Evolutionary conservation across 2,888 invertebrate species (phyloP), one percentile per base, ranked within the genome.

Genomic region (Cheilosia urbana): DNA sequence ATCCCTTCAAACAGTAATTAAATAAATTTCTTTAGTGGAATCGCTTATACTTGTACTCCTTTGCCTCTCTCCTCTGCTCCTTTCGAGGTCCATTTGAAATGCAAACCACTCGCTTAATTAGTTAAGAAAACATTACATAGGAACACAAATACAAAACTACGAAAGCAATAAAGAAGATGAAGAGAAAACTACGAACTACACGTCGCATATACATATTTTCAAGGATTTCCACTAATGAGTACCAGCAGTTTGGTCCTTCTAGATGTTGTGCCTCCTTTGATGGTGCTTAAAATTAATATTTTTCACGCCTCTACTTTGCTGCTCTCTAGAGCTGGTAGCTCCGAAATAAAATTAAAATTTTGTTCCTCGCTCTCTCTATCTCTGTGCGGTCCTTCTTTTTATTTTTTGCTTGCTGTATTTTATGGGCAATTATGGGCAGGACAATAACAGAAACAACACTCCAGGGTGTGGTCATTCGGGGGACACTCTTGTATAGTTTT

Each of bases 151-250:
- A 47, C 42, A 47, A 42, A 21, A 24, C 58, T 13, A 17, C 30
- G 13, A 17, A 30, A 58, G 11, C 17, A 37, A n/a, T 11, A 40
- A 45, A 4, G 2, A 42, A 65, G 40, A 58, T 24, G 19, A 11
- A 47, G 11, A 21, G 4, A n/a, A 15, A n/a, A 6, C n/a, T 55
- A 27, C 45, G 34, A n/a, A 55, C 51, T 37, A 47, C 68, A 68
- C 66, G 53, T 80, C 60, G 60, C 55, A 76, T 34, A 24, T 40
- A 34, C 3, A 37, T 40, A 6, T 76, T 77, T 47, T 66, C 60
- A 66, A 82, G 77, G 77, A 77, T 82, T 77, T 55, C 5, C 77
- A 63, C 71, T 82, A 82, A 82, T 82, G 82, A 77, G 71, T 77
- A 37, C 30, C 69, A 60, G 40, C 42, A 45, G 51, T 13, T 51